Evolutionary conservation across 1,140 invertebrate species (phyloP).

Genomic region (Rhynchophorus ferrugineus): DNA sequence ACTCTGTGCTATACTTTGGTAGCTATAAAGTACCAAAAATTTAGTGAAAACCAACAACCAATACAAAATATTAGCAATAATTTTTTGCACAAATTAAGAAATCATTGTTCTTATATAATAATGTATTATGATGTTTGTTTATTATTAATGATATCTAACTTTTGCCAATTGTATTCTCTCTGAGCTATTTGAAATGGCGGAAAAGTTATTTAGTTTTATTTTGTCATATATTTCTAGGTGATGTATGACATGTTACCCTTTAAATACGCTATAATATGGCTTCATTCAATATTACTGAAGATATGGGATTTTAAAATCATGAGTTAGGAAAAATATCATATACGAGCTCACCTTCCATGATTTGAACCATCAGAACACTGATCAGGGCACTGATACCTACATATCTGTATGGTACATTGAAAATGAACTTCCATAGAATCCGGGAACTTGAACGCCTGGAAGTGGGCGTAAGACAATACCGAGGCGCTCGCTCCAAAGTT

Average conservation of each 20-base stretch:
- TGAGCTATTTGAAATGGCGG: too few relatives aligned
- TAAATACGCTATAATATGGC: too few relatives aligned
- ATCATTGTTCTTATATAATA: too few relatives aligned
- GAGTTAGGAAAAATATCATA: too few relatives aligned
- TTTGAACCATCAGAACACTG: constrained; percentile 61
- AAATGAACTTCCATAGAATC: constrained; percentile 96
- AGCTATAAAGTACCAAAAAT: constrained; percentile 6
- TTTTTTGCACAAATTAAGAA: too few relatives aligned
- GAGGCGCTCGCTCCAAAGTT: constrained; percentile 90
- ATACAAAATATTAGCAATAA: too few relatives aligned
- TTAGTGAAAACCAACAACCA: background rate
- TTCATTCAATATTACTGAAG: too few relatives aligned
- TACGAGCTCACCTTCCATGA: constrained; percentile 13
- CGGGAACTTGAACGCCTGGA: constrained; percentile 93
- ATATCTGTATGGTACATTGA: constrained; percentile 93
- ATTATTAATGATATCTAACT: too few relatives aligned
- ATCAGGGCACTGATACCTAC: constrained; percentile 84
- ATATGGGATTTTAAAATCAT: too few relatives aligned
- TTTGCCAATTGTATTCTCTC: too few relatives aligned
- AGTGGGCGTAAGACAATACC: constrained; percentile 85
- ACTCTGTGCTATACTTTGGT: constrained; percentile 43
- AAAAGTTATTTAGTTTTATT: background rate
- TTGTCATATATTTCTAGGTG: background rate
- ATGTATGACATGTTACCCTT: too few relatives aligned
- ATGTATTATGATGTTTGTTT: too few relatives aligned